phyloP scores from a whole-genome alignment of 1,140 invertebrate species.

The Eumaeus atala region DNA sequence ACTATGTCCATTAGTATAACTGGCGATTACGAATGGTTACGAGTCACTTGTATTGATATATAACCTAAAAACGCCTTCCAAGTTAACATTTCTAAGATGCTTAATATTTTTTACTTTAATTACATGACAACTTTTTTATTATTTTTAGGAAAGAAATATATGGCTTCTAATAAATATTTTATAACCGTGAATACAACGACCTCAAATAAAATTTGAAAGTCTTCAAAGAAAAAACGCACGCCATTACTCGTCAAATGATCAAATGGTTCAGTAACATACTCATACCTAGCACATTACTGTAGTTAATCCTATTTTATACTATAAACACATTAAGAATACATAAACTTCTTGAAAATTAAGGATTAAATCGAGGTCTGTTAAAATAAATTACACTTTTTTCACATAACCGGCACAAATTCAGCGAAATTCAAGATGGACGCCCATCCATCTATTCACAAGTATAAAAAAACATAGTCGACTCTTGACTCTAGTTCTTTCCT shows the following conservation, averaged over 20 bases:
- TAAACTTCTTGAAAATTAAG: conserved; percentile 67
- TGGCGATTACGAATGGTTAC: conserved; percentile 60
- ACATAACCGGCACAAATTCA: conserved; percentile 72
- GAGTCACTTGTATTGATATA: conserved; percentile 70
- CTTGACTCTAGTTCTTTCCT: conserved; percentile 25
- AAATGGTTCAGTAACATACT: conserved; percentile 60
- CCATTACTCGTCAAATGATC: conserved; percentile 74
- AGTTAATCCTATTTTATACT: conserved; percentile 65
- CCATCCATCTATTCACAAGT: conserved; percentile 57
- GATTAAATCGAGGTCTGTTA: conserved; percentile 58
- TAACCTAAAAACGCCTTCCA: conserved; percentile 72
- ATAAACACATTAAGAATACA: conserved; percentile 62
- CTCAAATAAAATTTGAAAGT: conserved; percentile 70
- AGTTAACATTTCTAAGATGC: conserved; percentile 39
- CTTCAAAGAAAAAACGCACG: conserved; percentile 69
- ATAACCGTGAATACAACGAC: conserved; percentile 33
- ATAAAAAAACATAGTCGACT: conserved; percentile 27
- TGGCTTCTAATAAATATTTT: conserved; percentile 22
- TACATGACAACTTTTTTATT: conserved; percentile 15
- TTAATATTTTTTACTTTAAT: conserved; percentile 18
- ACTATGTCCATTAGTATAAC: conserved; percentile 42
- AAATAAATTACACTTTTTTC: conserved; percentile 71
- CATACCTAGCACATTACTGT: conserved; percentile 74
- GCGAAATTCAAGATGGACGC: conserved; percentile 75
- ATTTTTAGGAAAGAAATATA: conserved; percentile 17